Base-by-base conservation (phyloP, 2,113 vertebrate species). In the Laticauda colubrina region DNA sequence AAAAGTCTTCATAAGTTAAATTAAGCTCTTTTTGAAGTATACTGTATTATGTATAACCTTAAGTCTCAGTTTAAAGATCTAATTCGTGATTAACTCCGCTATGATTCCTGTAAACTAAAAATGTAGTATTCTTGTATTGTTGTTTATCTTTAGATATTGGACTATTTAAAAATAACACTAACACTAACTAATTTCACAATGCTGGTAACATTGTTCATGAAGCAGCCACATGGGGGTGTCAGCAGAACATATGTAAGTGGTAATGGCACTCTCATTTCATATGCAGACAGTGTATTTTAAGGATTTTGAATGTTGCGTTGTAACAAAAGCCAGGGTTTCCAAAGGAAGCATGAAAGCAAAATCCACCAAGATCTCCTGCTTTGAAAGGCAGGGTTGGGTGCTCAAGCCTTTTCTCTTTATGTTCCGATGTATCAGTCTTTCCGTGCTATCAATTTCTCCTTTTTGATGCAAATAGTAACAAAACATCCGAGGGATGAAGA, bases 121-220 rank as follows among this genome's bases (percentile, higher is more conserved):
- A 85, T 51, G 81, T 20, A 89, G 55, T 21, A 21, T 59, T 89
- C 20, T n/a, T 92, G 26, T 18, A 57, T 12, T 51, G 10, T 45
- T 14, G n/a, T 92, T 56, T 45, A 45, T 43, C 24, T 92, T 85
- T 55, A 85, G 53, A 59, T 45, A 51, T 18, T 89, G 69, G 43
- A 59, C 3, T 45, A 23, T 89, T 92, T 88, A 48, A 39, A 61
- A 55, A 81, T 4, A 59, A 64, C 14, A 55, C 1, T 23, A 87
- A 51, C 26, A 39, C 34, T 39, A 39, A 39, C 34, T 39, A 39
- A 39, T 89, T n/a, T n/a, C 96, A 96, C 95, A 94, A 95, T 89
- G 54, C 43, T 89, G 91, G 93, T 89, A 92, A 85, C 64, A 93
- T 94, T 34, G 92, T 94, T 93, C 93, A 87, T 0, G 0, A 91